Evolutionary conservation across 2,797 vertebrate species (phyloP), one percentile per base, ranked within the genome.

Genomic region (Decapterus maruadsi): DNA sequence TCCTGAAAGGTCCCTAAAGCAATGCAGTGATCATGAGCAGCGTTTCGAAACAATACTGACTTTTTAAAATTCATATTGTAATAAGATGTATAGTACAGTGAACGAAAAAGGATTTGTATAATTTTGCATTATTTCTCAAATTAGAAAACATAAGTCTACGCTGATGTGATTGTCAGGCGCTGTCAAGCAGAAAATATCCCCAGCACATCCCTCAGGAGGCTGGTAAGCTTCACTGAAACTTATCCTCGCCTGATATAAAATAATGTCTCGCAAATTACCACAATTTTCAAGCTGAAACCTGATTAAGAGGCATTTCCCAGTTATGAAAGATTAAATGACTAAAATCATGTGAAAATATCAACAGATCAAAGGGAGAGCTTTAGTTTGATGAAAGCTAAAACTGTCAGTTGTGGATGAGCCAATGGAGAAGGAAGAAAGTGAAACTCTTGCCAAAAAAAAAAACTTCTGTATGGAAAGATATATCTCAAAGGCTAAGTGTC

Each of bases 371-470:
- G 84, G 73, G 58, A 71, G 61, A 64, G 77, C 56, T 80, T 72
- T 75, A 75, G 88, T 77, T 84, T 92, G 87, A 93, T 83, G 84
- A 78, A 90, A 89, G 82, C 80, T 75, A 68, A 82, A 87, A 77
- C 74, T 89, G 89, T 90, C 87, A 88, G 82, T 74, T 76, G 78
- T 86, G 90, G 89, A 90, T 91, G 90, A 94, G 88, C 87, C 90
- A 92, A 92, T 76, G 79, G 68, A 87, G 78, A 72, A 63, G 78
- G 76, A 86, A 88, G 72, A 87, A 79, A 84, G 87, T 91, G 90
- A 88, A 93, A 92, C 78, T 90, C 77, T 89, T 91, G 71, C 84
- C 66, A 69, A 68, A 73, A 81, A 76, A 36, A 68, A 75, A 69
- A 66, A n/a, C 26, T 72, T 34, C 48, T 62, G 22, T 34, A 34